Conservation (phyloP, 2,888 invertebrate genomes). For the Epinotia ramella region DNA sequence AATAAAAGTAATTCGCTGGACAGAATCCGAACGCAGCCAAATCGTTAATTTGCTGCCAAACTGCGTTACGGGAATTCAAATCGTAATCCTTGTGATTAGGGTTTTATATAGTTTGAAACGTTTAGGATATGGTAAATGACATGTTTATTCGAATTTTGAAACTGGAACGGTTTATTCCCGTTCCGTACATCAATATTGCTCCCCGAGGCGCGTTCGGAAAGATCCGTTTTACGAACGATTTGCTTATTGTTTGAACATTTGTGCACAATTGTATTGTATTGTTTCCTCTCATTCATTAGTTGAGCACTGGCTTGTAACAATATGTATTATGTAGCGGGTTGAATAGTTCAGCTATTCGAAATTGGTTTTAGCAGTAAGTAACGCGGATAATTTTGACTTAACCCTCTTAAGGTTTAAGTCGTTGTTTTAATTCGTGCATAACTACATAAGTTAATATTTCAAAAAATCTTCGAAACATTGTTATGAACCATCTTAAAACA, state of each 20-base stretch:
- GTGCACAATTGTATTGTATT: neutral
- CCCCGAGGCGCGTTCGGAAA: slow-evolving; percentile 5
- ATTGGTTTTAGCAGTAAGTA: too few species aligned
- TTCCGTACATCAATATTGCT: slow-evolving; percentile 13
- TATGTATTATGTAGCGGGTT: too few species aligned
- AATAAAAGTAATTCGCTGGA: neutral
- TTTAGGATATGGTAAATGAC: too few species aligned
- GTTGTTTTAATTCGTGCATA: too few species aligned
- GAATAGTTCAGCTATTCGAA: too few species aligned
- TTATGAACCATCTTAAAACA: too few species aligned
- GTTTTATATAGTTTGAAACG: neutral
- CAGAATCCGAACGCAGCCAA: slow-evolving; percentile 5
- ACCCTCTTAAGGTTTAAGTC: too few species aligned
- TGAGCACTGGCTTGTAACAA: too few species aligned
- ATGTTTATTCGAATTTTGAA: slow-evolving; percentile 25
- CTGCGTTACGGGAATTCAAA: neutral
- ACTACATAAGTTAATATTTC: too few species aligned
- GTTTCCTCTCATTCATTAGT: too few species aligned
- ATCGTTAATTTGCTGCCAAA: slow-evolving; percentile 3
- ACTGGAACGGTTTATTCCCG: slow-evolving; percentile 11
- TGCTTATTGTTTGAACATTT: slow-evolving; percentile 23
- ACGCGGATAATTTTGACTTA: too few species aligned
- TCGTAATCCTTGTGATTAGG: neutral
- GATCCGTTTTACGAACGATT: slow-evolving; percentile 3
- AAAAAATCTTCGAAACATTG: too few species aligned